phyloP scores from a whole-genome alignment of 2,888 invertebrate species.

The Diloba caeruleocephala region DNA sequence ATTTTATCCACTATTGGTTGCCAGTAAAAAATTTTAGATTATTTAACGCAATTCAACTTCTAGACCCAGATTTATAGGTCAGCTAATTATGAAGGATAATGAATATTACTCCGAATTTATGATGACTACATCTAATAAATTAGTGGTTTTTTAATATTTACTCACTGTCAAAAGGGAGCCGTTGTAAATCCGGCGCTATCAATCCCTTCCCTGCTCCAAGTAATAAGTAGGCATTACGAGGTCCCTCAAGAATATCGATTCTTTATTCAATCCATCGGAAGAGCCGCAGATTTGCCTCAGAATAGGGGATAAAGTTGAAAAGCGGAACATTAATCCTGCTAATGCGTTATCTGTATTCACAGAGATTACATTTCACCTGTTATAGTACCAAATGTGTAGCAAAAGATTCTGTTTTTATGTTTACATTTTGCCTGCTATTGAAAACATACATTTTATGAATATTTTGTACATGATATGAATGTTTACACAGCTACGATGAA shows the following conservation, averaged over 20 bases:
- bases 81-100: too few relatives aligned
- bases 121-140: too few relatives aligned
- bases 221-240: constrained; percentile 47
- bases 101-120: too few relatives aligned
- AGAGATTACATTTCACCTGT: constrained; percentile 51
- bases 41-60: too few relatives aligned
- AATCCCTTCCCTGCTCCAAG: constrained; percentile 21
- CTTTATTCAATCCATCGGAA: constrained; percentile 53
- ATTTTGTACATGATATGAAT: constrained; percentile 23
- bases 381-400: constrained; percentile 28
- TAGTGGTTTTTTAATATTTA: not conserved
- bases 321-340: constrained; percentile 73
- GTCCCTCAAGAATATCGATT: constrained; percentile 51
- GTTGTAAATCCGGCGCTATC: constrained; percentile 6
- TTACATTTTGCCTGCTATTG: constrained; percentile 32
- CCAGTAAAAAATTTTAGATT: too few relatives aligned
- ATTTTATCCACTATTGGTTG: too few relatives aligned
- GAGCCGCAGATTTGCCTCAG: constrained; percentile 58
- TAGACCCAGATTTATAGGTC: too few relatives aligned
- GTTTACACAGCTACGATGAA: constrained; percentile 28
- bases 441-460: constrained; percentile 29
- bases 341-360: constrained; percentile 66
- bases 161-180: not conserved
- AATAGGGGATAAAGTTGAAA: constrained; percentile 61
- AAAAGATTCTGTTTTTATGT: constrained; percentile 31